Evolutionary conservation across 2,797 vertebrate genomes (phyloP).

Genomic region (Lithobates pipiens): DNA sequence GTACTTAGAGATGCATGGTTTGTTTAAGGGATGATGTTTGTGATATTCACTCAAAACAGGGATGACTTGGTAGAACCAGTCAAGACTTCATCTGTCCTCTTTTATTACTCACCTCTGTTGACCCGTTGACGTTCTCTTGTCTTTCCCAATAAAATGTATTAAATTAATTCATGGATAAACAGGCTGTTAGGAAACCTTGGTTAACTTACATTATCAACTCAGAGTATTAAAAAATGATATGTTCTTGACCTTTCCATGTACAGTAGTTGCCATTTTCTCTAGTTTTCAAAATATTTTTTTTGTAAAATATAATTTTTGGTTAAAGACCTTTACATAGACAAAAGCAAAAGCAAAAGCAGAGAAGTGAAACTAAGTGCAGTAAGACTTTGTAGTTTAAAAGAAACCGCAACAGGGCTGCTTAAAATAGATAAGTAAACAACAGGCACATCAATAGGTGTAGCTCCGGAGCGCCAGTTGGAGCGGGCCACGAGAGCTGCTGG

Average conservation of each 20-base stretch:
- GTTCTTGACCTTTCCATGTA: background rate
- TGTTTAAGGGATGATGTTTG: constrained; percentile 31
- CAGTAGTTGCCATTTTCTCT: background rate
- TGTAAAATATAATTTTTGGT: too few species aligned
- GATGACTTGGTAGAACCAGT: background rate
- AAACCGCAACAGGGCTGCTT: too few species aligned
- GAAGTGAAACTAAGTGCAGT: too few species aligned
- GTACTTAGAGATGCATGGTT: constrained; percentile 34
- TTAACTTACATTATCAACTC: background rate
- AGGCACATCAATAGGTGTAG: too few species aligned
- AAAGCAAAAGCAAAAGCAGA: too few species aligned
- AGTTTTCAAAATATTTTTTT: background rate
- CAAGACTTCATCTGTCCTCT: background rate
- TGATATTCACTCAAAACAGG: constrained; percentile 12
- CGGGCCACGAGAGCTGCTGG: too few species aligned
- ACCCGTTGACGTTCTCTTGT: background rate
- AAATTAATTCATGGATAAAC: background rate
- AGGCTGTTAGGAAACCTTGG: background rate
- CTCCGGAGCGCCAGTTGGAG: too few species aligned
- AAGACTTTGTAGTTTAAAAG: too few species aligned
- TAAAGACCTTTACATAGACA: too few species aligned
- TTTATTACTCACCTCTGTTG: constrained; percentile 1
- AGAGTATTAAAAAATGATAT: background rate
- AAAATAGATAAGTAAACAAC: too few species aligned
- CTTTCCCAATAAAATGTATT: constrained; percentile 1